phyloP scores from a whole-genome alignment of 2,113 vertebrate species.

The Rallus limicola region DNA sequence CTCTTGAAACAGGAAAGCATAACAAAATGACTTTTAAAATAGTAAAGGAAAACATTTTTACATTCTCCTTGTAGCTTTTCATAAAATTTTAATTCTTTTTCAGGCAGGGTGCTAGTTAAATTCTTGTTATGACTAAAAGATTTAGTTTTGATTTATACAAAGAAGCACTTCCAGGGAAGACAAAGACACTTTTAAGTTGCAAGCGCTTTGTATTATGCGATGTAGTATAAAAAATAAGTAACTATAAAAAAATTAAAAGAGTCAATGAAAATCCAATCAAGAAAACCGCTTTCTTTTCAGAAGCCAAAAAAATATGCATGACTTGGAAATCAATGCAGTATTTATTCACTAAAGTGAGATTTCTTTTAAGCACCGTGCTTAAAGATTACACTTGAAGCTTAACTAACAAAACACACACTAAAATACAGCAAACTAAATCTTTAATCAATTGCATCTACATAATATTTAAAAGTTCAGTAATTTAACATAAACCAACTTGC shows the following conservation, averaged over 20 bases:
- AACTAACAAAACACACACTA: background rate
- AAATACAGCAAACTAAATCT: background rate
- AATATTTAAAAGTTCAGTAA: background rate
- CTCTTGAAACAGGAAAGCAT: background rate
- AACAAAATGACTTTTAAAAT: background rate
- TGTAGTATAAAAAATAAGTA: background rate
- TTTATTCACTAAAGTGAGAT: background rate
- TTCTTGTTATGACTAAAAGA: background rate
- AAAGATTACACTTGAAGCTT: background rate
- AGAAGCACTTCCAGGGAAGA: background rate
- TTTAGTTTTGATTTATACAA: background rate
- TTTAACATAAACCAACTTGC: background rate
- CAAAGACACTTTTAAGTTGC: background rate
- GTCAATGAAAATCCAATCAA: background rate
- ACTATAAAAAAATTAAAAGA: background rate
- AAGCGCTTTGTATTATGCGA: background rate
- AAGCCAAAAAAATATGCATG: background rate
- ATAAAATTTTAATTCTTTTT: background rate
- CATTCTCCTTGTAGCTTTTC: background rate
- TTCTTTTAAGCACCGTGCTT: background rate
- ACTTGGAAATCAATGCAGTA: constrained; percentile 1
- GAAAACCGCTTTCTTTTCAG: background rate
- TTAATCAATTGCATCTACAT: background rate
- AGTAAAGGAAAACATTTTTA: background rate
- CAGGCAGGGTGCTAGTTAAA: background rate